Evolutionary conservation across 1,140 invertebrate species (phyloP), one percentile per base, ranked within the genome.

Genomic region (Lasioglossum baleicum): DNA sequence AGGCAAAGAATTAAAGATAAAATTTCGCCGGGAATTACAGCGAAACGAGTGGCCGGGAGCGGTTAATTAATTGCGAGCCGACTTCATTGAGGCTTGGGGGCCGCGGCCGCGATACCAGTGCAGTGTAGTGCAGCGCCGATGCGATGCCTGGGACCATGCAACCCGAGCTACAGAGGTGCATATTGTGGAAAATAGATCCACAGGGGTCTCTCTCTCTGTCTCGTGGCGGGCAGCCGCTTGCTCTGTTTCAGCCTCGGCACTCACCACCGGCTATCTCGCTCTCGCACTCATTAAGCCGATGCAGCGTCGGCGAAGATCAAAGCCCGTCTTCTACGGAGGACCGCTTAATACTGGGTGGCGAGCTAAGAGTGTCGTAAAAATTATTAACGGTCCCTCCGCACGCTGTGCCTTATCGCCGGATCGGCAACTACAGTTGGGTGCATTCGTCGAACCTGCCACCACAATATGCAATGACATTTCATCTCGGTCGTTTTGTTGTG

Each of bases 311-410:
- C 89, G 65, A 92, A 91, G 90, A 92, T 91, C 90, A 92, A 92
- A 91, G 90, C 88, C 77, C 78, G 80, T 88, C 88, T 90, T 87
- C 84, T 88, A 87, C 85, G 86, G 88, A 87, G 87, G 90, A 90
- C 87, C 89, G 90, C 88, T 90, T 92, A 92, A 91, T 92, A 91
- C 90, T 90, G 90, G 89, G 90, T 92, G 91, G 90, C 90, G 90
- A 92, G 91, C 87, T 87, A 90, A 92, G 89, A 92, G 88, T 91
- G 90, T 91, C 88, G 90, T 91, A 89, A 91, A 90, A 90, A 91
- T 91, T 90, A 91, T 91, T 90, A 88, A 88, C 87, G 85, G 89
- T 84, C 84, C 79, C 78, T 79, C 76, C 75, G 76, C 73, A 73
- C 67, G 73, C 69, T 74, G 68, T 83, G 66, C 80, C 89, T 91